Conservation (phyloP, 2,113 vertebrate genomes). For the Campylomormyrus tamandua region DNA sequence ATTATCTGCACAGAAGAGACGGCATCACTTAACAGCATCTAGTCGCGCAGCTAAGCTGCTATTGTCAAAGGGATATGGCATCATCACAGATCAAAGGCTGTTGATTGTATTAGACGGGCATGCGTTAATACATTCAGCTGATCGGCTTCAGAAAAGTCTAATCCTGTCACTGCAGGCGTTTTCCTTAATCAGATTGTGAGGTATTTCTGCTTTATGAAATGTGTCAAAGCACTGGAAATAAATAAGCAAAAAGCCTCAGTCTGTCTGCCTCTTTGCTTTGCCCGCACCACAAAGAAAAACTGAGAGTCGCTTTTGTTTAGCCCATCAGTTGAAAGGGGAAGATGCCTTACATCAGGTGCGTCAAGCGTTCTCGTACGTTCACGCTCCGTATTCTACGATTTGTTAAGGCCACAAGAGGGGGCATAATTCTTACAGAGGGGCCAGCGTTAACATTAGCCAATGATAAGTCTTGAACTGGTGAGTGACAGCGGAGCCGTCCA, state of each 20-base stretch:
- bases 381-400: not conserved
- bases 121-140: not conserved
- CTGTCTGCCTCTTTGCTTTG: conserved; percentile 3
- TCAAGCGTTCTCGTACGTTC: not conserved
- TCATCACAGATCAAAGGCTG: not conserved
- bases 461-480: not conserved
- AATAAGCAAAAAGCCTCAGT: conserved; percentile 4
- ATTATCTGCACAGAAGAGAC: not conserved
- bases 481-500: not conserved
- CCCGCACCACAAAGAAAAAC: not conserved
- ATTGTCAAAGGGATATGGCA: not conserved
- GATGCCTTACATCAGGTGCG: not conserved
- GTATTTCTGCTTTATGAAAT: not conserved
- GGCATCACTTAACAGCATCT: not conserved
- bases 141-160: not conserved
- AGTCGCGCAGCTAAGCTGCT: not conserved
- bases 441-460: not conserved
- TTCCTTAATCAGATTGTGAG: conserved; percentile 16
- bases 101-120: not conserved
- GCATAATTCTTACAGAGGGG: not conserved
- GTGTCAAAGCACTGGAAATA: not conserved
- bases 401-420: not conserved
- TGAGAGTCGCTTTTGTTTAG: not conserved
- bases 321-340: not conserved
- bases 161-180: conserved; percentile 2